Conservation (phyloP, 2,888 invertebrate genomes). For the Cerastoderma edule region DNA sequence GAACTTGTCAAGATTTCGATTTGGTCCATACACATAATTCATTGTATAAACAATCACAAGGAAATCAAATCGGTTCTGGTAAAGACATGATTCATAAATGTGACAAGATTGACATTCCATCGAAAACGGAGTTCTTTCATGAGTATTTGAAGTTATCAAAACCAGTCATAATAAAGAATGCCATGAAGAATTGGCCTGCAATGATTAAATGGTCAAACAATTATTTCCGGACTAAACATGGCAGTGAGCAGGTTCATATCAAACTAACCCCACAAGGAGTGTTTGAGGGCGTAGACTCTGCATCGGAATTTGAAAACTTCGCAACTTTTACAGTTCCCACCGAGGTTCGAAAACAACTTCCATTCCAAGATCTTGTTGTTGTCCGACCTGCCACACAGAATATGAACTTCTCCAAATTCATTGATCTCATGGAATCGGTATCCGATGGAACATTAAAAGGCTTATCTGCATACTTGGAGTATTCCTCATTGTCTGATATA, state of each 20-base stretch:
- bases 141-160: constrained; percentile 76
- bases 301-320: constrained; percentile 75
- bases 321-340: constrained; percentile 74
- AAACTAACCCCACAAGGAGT: constrained; percentile 79
- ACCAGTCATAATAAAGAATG: constrained; percentile 79
- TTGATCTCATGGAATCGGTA: constrained; percentile 75
- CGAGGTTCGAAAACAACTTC: constrained; percentile 70
- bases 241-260: constrained; percentile 74
- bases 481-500: constrained; percentile 79
- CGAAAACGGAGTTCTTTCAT: constrained; percentile 73
- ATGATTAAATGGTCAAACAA: constrained; percentile 78
- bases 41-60: not conserved
- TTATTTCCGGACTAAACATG: constrained; percentile 71
- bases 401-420: constrained; percentile 78
- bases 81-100: constrained; percentile 54
- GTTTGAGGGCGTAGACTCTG: constrained; percentile 81
- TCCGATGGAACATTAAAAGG: constrained; percentile 64
- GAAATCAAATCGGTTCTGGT: not conserved
- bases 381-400: constrained; percentile 80
- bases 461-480: constrained; percentile 82
- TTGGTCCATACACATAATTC: not conserved
- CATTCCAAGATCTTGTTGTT: constrained; percentile 80
- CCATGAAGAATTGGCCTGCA: constrained; percentile 75
- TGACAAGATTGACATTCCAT: constrained; percentile 66
- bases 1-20: constrained; percentile 12